Conservation (phyloP, 1,140 invertebrate genomes). For the Colletes latitarsis region DNA sequence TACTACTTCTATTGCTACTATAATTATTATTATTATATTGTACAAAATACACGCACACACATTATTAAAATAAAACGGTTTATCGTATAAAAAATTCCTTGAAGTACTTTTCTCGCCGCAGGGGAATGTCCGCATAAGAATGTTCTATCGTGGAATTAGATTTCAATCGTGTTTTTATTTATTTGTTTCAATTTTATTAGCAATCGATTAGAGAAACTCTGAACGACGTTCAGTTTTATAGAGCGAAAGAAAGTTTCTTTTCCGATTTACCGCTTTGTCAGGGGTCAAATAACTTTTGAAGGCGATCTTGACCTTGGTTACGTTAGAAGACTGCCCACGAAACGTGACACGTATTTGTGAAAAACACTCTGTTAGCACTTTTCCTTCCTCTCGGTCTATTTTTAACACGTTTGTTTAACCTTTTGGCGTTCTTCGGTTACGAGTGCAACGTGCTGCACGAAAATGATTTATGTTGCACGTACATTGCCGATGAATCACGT, state of each 20-base stretch:
- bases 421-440: constrained; percentile 1
- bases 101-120: neutral
- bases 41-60: constrained; percentile 67
- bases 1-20: constrained; percentile 65
- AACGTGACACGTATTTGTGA: neutral
- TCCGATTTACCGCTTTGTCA: neutral
- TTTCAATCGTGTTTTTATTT: neutral
- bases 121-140: too few species aligned
- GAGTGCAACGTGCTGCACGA: neutral
- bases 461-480: neutral
- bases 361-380: neutral
- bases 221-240: neutral
- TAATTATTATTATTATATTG: constrained; percentile 65
- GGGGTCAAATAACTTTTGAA: neutral
- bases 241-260: neutral
- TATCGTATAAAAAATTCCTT: constrained; percentile 67
- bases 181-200: neutral
- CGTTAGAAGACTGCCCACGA: neutral
- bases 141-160: too few species aligned
- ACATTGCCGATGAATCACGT: neutral
- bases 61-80: constrained; percentile 74
- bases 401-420: neutral
- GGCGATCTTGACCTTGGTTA: constrained; percentile 8
- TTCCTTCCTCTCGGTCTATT: neutral
- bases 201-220: neutral